Percentiles rank a stretch among this genome's conserved stretches.
Evolutionary conservation across 2,113 vertebrate genomes (phyloP).

Genomic region (Laterallus jamaicensis): DNA sequence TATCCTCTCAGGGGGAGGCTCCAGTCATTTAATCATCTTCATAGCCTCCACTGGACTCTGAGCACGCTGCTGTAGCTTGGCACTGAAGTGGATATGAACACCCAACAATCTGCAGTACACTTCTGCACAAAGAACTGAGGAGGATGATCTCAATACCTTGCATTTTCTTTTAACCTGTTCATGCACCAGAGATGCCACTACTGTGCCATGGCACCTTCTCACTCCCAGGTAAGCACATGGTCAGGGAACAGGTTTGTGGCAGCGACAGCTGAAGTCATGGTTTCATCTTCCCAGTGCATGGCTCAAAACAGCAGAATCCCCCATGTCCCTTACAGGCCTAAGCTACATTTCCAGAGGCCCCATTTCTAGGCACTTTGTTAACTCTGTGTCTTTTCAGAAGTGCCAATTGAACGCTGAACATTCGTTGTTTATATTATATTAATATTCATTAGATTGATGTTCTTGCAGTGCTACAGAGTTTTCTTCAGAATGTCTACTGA

Average conservation of each 20-base stretch:
- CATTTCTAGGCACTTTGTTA: background rate
- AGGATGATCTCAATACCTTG: background rate
- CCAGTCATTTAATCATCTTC: no score
- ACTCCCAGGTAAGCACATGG: background rate
- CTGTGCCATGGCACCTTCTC: background rate
- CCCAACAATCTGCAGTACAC: background rate
- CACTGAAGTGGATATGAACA: background rate
- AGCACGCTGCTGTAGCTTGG: background rate
- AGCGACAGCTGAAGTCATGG: background rate
- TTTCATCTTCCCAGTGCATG: background rate
- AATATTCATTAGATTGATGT: background rate
- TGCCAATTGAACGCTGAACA: accelerated
- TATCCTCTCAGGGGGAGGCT: no score
- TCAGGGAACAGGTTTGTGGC: background rate
- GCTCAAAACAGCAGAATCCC: background rate
- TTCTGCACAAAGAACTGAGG: background rate
- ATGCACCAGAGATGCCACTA: background rate
- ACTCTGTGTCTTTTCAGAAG: background rate
- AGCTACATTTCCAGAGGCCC: background rate
- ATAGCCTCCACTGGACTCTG: no score
- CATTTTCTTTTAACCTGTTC: background rate
- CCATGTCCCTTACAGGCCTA: background rate
- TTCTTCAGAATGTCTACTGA: background rate
- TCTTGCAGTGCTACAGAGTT: background rate
- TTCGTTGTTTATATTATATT: background rate